Percentiles rank a stretch among this genome's conserved stretches.
phyloP scores from a whole-genome alignment of 2,113 vertebrate species.

The Protobothrops mucrosquamatus region DNA sequence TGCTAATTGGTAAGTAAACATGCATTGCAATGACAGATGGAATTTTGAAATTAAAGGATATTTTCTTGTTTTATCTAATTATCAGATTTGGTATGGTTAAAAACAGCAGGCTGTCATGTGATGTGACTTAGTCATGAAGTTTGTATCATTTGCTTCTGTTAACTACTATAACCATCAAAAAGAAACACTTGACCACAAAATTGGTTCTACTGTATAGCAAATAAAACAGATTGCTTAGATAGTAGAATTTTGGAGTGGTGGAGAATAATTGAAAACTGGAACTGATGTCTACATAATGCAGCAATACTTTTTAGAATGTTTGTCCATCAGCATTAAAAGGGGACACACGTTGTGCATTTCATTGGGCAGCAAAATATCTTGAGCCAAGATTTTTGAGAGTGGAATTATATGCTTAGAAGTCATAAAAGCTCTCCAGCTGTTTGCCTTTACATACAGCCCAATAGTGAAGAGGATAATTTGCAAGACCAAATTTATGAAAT shows the following conservation, averaged over 20 bases:
- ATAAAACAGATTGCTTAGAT: neutral
- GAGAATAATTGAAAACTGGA: neutral
- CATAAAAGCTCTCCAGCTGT: neutral
- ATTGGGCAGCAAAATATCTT: neutral
- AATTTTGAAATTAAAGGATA: slow-evolving; percentile 5
- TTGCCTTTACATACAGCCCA: neutral
- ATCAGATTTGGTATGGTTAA: neutral
- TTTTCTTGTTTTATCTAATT: neutral
- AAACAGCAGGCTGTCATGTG: neutral
- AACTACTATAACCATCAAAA: neutral
- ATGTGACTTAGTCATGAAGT: neutral
- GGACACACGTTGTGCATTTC: neutral
- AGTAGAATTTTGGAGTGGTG: neutral
- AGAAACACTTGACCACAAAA: neutral
- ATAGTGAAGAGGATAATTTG: neutral
- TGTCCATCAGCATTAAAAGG: neutral
- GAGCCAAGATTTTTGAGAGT: neutral
- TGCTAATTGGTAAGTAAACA: neutral
- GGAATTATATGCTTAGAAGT: neutral
- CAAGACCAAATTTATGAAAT: neutral
- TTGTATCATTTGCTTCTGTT: neutral
- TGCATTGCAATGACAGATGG: slow-evolving; percentile 2
- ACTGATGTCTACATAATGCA: neutral
- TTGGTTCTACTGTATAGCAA: neutral
- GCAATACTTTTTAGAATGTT: neutral